Conservation (phyloP, 2,888 invertebrate genomes). For the Maniola hyperantus region DNA sequence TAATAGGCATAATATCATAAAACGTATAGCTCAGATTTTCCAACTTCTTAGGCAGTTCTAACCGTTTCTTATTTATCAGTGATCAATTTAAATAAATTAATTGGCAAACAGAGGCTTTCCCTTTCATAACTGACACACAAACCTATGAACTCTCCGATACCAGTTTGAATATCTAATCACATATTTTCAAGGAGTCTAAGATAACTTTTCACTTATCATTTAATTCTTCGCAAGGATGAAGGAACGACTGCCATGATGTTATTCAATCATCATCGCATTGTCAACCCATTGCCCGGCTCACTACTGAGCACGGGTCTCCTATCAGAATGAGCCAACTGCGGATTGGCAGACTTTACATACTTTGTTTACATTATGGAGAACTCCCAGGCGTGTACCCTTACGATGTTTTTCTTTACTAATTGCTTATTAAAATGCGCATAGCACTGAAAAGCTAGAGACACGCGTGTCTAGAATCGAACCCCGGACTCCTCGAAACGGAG, state of each 20-base stretch:
- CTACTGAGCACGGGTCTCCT: no score
- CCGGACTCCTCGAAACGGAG: no score
- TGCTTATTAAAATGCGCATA: no score
- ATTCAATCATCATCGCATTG: neutral
- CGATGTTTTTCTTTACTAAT: no score
- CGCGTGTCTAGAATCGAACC: neutral
- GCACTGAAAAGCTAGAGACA: no score
- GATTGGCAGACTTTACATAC: no score
- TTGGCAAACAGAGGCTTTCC: slow-evolving; percentile 24
- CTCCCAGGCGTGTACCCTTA: no score
- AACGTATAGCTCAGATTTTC: no score
- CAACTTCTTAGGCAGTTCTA: neutral
- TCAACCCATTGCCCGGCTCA: no score
- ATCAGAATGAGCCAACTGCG: no score
- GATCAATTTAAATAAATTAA: slow-evolving; percentile 3
- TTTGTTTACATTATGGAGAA: no score
- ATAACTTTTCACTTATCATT: neutral
- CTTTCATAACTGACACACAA: slow-evolving; percentile 38
- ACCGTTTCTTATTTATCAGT: neutral
- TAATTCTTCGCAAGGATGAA: neutral
- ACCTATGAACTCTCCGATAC: slow-evolving; percentile 36
- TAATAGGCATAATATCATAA: no score
- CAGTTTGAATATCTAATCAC: slow-evolving; percentile 9
- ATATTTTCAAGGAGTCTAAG: neutral
- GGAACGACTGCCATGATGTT: neutral